Evolutionary conservation across 1,140 invertebrate genomes (phyloP).

Genomic region (Notospermus geniculatus): DNA sequence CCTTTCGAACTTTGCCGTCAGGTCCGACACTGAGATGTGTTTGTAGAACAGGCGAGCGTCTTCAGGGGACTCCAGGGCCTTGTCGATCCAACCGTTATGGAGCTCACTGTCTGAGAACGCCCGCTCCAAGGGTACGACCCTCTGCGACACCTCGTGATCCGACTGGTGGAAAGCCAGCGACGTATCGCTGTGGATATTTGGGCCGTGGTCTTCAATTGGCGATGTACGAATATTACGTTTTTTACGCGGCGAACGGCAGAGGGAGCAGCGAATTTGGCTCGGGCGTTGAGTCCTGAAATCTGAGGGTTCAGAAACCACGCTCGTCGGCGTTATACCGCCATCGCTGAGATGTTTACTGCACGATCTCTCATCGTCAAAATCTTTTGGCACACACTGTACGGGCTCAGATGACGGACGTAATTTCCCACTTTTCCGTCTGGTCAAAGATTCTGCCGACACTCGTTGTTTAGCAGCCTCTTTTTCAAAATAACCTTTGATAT

Average conservation of each 20-base stretch:
- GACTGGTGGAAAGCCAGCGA: background rate
- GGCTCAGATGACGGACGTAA: background rate
- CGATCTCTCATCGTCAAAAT: background rate
- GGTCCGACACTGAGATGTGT: background rate
- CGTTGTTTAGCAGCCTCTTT: background rate
- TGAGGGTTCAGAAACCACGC: background rate
- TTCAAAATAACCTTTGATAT: constrained; percentile 4
- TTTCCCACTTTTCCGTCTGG: background rate
- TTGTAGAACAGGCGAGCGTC: background rate
- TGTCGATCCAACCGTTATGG: background rate
- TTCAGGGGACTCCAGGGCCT: background rate
- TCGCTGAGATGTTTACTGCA: too few relatives aligned
- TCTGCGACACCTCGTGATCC: background rate
- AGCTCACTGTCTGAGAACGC: constrained; percentile 6
- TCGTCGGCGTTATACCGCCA: too few relatives aligned
- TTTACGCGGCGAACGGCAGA: background rate
- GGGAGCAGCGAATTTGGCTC: background rate
- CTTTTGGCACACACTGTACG: background rate
- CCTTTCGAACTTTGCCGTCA: background rate
- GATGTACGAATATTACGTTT: background rate
- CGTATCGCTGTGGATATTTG: background rate
- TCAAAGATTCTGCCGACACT: background rate
- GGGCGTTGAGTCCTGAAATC: background rate
- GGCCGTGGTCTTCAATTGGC: background rate
- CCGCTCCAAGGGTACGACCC: background rate